Evolutionary conservation across 1,140 invertebrate genomes (phyloP).

Genomic region (Mya arenaria): DNA sequence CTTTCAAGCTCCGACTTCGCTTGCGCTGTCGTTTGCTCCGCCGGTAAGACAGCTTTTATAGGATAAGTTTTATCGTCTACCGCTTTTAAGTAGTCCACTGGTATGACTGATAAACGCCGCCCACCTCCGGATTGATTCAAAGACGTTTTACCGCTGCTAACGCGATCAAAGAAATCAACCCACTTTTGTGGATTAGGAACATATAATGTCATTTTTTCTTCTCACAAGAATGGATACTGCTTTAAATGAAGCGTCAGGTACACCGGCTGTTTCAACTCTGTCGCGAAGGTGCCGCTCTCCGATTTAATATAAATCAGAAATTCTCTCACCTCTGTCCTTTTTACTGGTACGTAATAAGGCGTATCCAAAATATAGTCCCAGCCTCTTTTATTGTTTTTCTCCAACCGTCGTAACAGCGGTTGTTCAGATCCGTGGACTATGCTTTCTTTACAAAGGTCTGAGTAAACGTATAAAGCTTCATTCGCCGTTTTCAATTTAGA

Average conservation of each 20-base stretch:
- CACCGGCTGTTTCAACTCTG: constrained; percentile 5
- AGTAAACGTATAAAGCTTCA: constrained; percentile 17
- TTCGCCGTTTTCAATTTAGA: neutral
- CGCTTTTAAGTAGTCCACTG: neutral
- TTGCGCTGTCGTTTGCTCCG: constrained; percentile 40
- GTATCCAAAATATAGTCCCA: constrained; percentile 24
- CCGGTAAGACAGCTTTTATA: constrained; percentile 41
- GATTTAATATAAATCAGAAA: constrained; percentile 41
- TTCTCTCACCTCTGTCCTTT: constrained; percentile 33
- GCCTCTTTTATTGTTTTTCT: constrained; percentile 13
- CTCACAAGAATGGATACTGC: constrained; percentile 31
- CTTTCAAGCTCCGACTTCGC: constrained; percentile 38
- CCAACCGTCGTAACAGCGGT: constrained; percentile 20
- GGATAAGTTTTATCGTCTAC: constrained; percentile 1
- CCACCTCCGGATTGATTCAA: constrained; percentile 4
- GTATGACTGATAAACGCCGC: neutral
- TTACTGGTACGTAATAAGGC: constrained; percentile 35
- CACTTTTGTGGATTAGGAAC: too few relatives aligned
- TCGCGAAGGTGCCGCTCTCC: neutral
- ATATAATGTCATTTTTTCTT: neutral
- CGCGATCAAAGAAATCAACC: constrained; percentile 30
- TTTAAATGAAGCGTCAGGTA: constrained; percentile 41
- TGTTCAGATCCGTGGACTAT: constrained; percentile 34
- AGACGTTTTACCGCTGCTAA: neutral
- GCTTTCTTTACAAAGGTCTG: constrained; percentile 37